These are phyloP conservation scores for Myiagra hebetior DNA, from an alignment of 2,113 vertebrate species.

Conservation along the genomic window DNA sequence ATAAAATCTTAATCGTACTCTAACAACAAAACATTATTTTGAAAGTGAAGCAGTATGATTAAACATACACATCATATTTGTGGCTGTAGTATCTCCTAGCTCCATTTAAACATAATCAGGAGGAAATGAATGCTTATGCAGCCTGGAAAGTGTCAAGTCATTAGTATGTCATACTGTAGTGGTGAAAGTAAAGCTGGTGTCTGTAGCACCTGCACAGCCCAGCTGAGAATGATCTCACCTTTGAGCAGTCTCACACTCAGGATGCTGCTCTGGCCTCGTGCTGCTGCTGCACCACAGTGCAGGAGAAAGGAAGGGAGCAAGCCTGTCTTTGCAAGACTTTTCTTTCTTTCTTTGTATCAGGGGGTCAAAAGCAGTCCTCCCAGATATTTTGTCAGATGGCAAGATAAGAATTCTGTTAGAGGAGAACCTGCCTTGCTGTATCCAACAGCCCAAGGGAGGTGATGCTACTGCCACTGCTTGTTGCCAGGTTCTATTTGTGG, in stretches of 20 bases:
- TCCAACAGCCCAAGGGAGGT: neutral
- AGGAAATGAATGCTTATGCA: neutral
- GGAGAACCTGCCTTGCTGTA: neutral
- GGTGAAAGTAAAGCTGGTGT: neutral
- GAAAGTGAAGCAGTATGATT: slow-evolving; percentile 1
- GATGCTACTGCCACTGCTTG: neutral
- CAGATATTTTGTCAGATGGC: neutral
- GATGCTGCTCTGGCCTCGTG: neutral
- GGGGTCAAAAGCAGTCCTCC: neutral
- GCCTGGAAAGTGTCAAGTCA: neutral
- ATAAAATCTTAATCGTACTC: slow-evolving; percentile 41
- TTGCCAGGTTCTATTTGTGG: neutral
- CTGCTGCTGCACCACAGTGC: neutral
- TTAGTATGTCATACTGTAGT: neutral
- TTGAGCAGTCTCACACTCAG: neutral
- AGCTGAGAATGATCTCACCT: neutral
- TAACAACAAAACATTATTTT: slow-evolving; percentile 40
- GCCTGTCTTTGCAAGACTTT: neutral
- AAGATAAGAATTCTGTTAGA: neutral
- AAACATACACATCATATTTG: neutral
- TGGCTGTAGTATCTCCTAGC: neutral
- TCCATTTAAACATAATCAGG: neutral
- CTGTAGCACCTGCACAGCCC: neutral
- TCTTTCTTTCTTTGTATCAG: neutral
- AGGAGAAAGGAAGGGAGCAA: neutral